phyloP scores from a whole-genome alignment of 2,797 vertebrate genomes.

The Fistularia tabacaria region DNA sequence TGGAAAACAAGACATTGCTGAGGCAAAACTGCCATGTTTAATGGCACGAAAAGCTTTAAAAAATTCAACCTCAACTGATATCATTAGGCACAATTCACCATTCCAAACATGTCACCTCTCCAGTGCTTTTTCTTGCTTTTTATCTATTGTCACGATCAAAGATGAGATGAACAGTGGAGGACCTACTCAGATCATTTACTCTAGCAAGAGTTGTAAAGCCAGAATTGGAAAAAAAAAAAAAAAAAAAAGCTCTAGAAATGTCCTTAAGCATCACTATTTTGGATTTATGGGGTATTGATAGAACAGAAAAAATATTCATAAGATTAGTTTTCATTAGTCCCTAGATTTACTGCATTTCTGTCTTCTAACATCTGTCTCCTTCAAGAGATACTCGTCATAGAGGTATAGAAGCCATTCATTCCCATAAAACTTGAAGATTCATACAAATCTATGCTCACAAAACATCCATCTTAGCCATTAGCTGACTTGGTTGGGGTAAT shows the following conservation, averaged over 20 bases:
- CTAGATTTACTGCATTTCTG: too few species aligned
- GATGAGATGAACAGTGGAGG: neutral
- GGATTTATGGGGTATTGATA: too few species aligned
- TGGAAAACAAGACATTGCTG: conserved; percentile 3
- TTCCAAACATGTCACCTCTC: conserved; percentile 11
- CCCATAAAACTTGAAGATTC: too few species aligned
- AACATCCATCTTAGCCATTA: too few species aligned
- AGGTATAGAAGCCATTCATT: too few species aligned
- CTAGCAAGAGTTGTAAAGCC: neutral
- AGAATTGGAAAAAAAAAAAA: neutral
- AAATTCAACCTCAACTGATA: conserved; percentile 23
- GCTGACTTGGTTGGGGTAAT: too few species aligned
- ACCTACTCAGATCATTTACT: neutral
- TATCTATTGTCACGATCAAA: conserved; percentile 4
- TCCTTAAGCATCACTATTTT: neutral
- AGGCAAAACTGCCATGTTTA: conserved; percentile 32
- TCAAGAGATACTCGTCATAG: too few species aligned
- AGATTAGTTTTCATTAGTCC: too few species aligned
- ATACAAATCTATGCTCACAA: too few species aligned
- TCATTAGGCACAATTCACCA: conserved; percentile 18
- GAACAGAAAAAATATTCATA: too few species aligned
- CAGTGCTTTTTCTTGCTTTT: conserved; percentile 15
- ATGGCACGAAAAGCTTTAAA: conserved; percentile 26
- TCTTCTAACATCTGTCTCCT: too few species aligned
- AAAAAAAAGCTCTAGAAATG: neutral